phyloP scores from a whole-genome alignment of 2,888 invertebrate species.

The Kryphioiulus occultus region DNA sequence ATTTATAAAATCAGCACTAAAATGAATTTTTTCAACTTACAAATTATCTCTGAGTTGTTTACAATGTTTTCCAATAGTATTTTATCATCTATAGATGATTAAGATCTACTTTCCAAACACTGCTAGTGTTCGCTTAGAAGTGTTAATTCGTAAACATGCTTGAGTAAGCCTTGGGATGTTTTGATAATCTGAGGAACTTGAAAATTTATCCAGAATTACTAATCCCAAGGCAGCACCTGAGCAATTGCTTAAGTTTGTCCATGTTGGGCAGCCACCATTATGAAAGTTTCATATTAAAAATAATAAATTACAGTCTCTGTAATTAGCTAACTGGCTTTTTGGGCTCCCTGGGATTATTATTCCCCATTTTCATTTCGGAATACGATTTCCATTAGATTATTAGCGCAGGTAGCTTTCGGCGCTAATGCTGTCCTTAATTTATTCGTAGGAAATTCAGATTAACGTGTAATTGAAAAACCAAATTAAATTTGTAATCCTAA shows the following conservation, averaged over 20 bases:
- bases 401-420: background rate
- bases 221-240: background rate
- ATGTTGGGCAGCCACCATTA: background rate
- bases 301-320: background rate
- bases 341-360: slow-evolving; percentile 1
- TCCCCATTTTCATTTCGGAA: background rate
- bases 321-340: background rate
- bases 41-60: no score
- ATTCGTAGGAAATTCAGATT: background rate
- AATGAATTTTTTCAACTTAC: no score
- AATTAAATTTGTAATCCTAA: slow-evolving; percentile 11
- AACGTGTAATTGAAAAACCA: slow-evolving; percentile 1
- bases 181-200: no score
- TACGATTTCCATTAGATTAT: background rate
- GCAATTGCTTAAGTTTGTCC: background rate
- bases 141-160: no score
- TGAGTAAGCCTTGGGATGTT: no score
- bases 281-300: background rate
- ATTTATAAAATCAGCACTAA: no score
- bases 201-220: background rate
- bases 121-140: no score
- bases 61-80: no score
- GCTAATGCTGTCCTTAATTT: background rate
- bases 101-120: no score
- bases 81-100: no score